Evolutionary conservation across 1,140 invertebrate species (phyloP), one percentile per base, ranked within the genome.

Genomic region (Brachionus sp.): DNA sequence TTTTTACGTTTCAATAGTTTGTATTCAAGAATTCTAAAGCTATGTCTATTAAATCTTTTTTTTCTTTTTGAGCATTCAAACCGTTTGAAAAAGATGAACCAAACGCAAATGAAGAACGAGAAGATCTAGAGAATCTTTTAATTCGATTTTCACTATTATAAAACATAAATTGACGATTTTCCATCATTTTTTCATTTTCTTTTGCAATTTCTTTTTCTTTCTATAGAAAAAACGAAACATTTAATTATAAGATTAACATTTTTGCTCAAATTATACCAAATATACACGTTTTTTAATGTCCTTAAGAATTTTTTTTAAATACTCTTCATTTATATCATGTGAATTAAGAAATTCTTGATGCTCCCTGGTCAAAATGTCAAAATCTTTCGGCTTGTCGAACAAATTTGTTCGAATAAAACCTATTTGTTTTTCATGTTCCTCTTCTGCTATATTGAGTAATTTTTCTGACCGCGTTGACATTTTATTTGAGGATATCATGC

Each of bases 161-260:
- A 39, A 70, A 70, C 66, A 70, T 37, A 39, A 70, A 70, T 70
- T 70, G 66, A 23, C 66, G 66, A 70, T 70, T 70, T 39, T 70
- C 66, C 66, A 70, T 70, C 66, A 70, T 42, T 39, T 70, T 70
- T 70, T 70, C 66, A 39, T 70, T 70, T 39, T 70, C 66, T 16
- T 70, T 70, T 0, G 16, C 16, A 12, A 39, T 70, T 37, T 35
- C 29, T 37, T 39, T 37, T 12, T 19, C 35, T 70, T 70, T 70
- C 66, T 70, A n/a, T 12, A 70, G n/a, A 37, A 37, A 70, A 13
- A 70, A 7, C n/a, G 2, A 35, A 35, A n/a, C 16, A 37, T 16
- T 12, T 33, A 35, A 13, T 66, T n/a, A 35, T 33, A n/a, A n/a
- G n/a, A n/a, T n/a, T n/a, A n/a, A n/a, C n/a, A n/a, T 33, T 12